A percentile compares a stretch with the other conserved stretches of the same genome.
Conservation (phyloP, 2,888 invertebrate species). For the Ormyrus nitidulus region DNA sequence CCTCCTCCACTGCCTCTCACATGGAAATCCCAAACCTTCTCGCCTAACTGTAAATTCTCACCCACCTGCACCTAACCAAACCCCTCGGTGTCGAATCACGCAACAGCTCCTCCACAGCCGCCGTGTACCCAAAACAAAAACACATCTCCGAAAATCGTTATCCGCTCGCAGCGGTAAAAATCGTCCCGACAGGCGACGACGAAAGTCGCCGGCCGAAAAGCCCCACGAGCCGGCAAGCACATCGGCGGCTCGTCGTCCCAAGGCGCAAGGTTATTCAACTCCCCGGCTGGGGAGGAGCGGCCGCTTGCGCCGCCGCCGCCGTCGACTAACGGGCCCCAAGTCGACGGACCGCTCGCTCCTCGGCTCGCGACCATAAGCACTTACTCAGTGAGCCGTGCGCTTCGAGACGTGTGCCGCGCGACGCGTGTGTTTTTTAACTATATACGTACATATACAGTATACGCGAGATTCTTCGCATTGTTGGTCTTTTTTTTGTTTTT, state of each 20-base stretch:
- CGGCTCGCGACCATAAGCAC: conserved; percentile 32
- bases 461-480: background rate
- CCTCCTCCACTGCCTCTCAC: no score
- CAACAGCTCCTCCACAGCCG: no score
- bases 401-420: conserved; percentile 28
- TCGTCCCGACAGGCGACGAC: no score
- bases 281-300: background rate
- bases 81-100: no score
- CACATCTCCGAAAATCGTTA: background rate
- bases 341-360: background rate
- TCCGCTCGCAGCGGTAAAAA: background rate
- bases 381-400: conserved; percentile 56
- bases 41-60: no score
- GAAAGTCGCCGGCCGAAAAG: no score
- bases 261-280: no score
- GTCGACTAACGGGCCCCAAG: conserved; percentile 45
- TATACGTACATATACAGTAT: background rate
- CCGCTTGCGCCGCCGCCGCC: conserved; percentile 22
- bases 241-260: background rate
- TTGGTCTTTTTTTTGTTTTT: background rate
- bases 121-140: no score
- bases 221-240: no score
- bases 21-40: no score
- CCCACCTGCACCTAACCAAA: no score
- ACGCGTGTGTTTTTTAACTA: background rate